A percentile compares a stretch with the other conserved stretches of the same genome.
phyloP scores from a whole-genome alignment of 2,113 vertebrate species.

The Sylvia atricapilla region DNA sequence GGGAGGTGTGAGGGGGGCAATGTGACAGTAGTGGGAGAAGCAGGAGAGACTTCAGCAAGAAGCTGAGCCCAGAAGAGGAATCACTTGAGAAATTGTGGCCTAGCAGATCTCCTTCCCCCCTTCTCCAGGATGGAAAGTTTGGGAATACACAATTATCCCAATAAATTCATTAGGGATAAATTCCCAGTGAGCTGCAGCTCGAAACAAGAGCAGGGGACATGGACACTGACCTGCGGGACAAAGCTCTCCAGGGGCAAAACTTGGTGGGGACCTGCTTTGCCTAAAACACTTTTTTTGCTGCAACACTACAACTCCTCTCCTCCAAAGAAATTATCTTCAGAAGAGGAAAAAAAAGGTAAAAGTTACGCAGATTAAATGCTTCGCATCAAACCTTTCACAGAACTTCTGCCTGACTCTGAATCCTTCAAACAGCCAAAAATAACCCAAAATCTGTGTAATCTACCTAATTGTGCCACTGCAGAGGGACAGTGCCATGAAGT shows the following conservation, averaged over 20 bases:
- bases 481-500: not conserved
- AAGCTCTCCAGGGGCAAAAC: not conserved
- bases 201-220: not conserved
- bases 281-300: not conserved
- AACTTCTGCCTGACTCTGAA: not conserved
- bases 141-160: not conserved
- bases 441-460: not conserved
- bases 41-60: not conserved
- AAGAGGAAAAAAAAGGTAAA: not conserved
- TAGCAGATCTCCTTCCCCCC: not conserved
- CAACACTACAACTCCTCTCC: not conserved
- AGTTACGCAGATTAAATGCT: not conserved
- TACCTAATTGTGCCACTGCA: fast-evolving
- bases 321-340: not conserved
- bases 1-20: not conserved
- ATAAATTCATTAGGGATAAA: not conserved
- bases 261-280: not conserved
- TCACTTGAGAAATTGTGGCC: not conserved
- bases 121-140: not conserved
- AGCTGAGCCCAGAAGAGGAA: not conserved
- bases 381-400: fast-evolving
- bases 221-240: fast-evolving
- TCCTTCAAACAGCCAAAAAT: not conserved
- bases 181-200: not conserved
- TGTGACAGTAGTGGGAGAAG: not conserved